Conservation (phyloP, 2,888 invertebrate species). For the Chloroclysta siterata region DNA sequence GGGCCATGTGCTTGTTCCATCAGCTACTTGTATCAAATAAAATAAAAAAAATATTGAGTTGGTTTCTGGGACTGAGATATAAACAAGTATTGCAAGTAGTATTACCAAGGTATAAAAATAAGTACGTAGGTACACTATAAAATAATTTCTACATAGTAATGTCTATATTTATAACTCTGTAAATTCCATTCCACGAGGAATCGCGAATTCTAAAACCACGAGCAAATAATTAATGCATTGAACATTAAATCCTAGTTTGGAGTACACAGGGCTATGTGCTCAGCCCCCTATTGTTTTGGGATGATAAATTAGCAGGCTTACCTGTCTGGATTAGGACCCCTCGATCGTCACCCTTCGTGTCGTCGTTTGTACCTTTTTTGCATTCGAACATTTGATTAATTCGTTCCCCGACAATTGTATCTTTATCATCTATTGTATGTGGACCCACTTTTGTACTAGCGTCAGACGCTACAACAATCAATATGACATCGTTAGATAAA, state of each 20-base stretch:
- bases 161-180: background rate
- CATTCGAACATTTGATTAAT: conserved; percentile 76
- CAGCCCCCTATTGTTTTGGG: conserved; percentile 76
- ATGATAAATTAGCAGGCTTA: conserved; percentile 84
- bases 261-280: conserved; percentile 57
- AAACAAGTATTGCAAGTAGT: too few species aligned
- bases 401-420: conserved; percentile 61
- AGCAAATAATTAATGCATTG: conserved; percentile 53
- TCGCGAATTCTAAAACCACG: conserved; percentile 39
- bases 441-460: conserved; percentile 2
- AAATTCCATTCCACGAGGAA: background rate
- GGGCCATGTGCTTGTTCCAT: too few species aligned
- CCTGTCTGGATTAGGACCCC: conserved; percentile 80
- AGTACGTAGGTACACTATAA: too few species aligned
- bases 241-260: conserved; percentile 65
- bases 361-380: conserved; percentile 72
- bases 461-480: too few species aligned
- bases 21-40: too few species aligned
- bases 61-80: too few species aligned
- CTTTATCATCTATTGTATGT: conserved; percentile 9
- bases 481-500: too few species aligned
- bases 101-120: too few species aligned
- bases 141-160: too few species aligned
- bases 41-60: too few species aligned
- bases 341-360: conserved; percentile 66